Base-by-base conservation (phyloP, 2,888 invertebrate genomes). In the Epicampocera succincta region DNA sequence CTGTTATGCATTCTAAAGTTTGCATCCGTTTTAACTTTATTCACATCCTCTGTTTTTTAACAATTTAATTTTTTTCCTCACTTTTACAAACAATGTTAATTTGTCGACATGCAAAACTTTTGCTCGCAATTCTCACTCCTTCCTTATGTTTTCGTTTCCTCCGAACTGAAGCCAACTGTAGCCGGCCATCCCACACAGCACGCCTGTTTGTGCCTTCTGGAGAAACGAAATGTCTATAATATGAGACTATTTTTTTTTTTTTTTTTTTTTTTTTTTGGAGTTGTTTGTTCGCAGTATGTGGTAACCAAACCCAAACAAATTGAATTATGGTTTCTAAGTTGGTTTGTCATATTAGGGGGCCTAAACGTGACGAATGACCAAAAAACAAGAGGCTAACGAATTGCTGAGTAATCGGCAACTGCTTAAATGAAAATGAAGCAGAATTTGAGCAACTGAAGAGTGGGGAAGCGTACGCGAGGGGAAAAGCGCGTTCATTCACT, bases 291-390 rank as follows among this genome's bases (percentile, higher is more conserved):
- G 40, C 78, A 71, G 82, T 75, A 79, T 82, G 82, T 82, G 79
- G 82, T 61, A 75, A 78, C 82, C 74, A 79, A 82, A 74, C 78
- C 82, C 68, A 83, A 81, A 79, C 78, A 84, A 79, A 84, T 84
- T 85, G 82, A 84, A 83, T 84, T 85, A 84, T 84, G 85, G 83
- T 73, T 78, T 75, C 81, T 81, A 80, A 83, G 83, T 83, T 82
- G 79, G 84, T 85, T 82, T 85, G 83, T 79, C 85, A 82, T 81
- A 84, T 84, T 80, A 78, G 72, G 63, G 71, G 82, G 83, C 84
- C 84, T 84, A 85, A 75, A 83, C 85, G 84, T 85, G 85, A 85
- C 85, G 85, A 83, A 85, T 85, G 84, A 80, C 85, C 83, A 81
- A 81, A 33, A 72, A 84, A 83, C 58, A 78, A 80, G 63, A 76